Evolutionary conservation across 2,888 invertebrate genomes (phyloP).

Genomic region (Eueremaeus valkanovi): DNA sequence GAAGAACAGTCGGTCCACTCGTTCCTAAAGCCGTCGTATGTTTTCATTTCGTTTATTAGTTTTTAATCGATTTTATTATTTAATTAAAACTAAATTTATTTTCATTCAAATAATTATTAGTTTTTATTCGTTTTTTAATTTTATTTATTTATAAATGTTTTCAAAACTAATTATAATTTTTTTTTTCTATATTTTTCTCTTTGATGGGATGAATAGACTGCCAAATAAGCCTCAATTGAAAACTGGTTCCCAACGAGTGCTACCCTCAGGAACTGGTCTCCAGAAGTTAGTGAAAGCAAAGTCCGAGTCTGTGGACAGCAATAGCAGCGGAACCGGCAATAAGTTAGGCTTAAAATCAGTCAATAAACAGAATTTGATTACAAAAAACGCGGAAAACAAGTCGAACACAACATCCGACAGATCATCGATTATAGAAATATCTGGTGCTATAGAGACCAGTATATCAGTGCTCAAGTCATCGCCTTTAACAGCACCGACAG

Average conservation of each 20-base stretch:
- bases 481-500: slow-evolving; percentile 50
- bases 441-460: slow-evolving; percentile 47
- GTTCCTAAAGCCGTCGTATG: slow-evolving; percentile 19
- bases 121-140: too few relatives aligned
- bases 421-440: slow-evolving; percentile 48
- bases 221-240: slow-evolving; percentile 45
- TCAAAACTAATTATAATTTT: too few relatives aligned
- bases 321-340: slow-evolving; percentile 18
- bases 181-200: neutral
- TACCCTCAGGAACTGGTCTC: slow-evolving; percentile 38
- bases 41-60: neutral
- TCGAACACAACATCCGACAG: slow-evolving; percentile 44
- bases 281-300: slow-evolving; percentile 43
- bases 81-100: too few relatives aligned
- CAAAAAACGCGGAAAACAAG: too few relatives aligned
- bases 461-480: slow-evolving; percentile 47
- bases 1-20: neutral
- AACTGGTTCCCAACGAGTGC: slow-evolving; percentile 42
- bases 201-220: slow-evolving; percentile 45
- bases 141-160: too few relatives aligned
- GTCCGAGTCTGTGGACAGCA: slow-evolving; percentile 43
- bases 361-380: slow-evolving; percentile 40
- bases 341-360: slow-evolving; percentile 31
- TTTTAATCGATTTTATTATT: neutral
- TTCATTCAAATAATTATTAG: too few relatives aligned